A percentile compares a stretch with the other conserved stretches of the same genome.
These are phyloP conservation scores for Lepidurus apus DNA, from an alignment of 1,140 invertebrate species.

Conservation along the genomic window DNA sequence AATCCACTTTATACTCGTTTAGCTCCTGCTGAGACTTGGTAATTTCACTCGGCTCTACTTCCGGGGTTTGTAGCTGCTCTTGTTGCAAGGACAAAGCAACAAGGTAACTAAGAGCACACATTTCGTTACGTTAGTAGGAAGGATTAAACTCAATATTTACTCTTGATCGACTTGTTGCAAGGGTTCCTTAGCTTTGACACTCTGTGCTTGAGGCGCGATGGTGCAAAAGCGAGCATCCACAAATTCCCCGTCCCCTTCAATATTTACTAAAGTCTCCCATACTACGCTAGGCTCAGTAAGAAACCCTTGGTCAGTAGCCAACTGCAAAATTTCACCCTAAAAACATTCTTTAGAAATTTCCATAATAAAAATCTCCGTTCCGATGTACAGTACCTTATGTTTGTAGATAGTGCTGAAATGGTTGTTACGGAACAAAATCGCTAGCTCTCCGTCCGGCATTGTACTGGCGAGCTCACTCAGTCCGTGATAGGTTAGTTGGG, in stretches of 20 bases:
- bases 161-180: constrained; percentile 52
- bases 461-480: constrained; percentile 50
- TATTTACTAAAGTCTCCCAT: constrained; percentile 57
- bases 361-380: constrained; percentile 4
- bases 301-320: constrained; percentile 59
- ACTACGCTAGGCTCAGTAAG: constrained; percentile 52
- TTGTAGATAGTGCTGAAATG: constrained; percentile 56
- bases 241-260: constrained; percentile 56
- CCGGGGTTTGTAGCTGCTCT: constrained; percentile 45
- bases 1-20: constrained; percentile 42
- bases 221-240: constrained; percentile 50
- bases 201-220: constrained; percentile 42
- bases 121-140: neutral
- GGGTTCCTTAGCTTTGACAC: constrained; percentile 36
- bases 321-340: constrained; percentile 53
- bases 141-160: constrained; percentile 42
- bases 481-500: constrained; percentile 56
- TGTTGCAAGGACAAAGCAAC: constrained; percentile 49
- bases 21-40: constrained; percentile 38
- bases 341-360: constrained; percentile 27
- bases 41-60: constrained; percentile 40
- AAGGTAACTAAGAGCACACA: constrained; percentile 44
- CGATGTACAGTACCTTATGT: constrained; percentile 7
- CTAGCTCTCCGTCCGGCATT: constrained; percentile 51
- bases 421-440: constrained; percentile 58